phyloP scores from a whole-genome alignment of 2,888 invertebrate species.

The Tromatobia lineatoria region DNA sequence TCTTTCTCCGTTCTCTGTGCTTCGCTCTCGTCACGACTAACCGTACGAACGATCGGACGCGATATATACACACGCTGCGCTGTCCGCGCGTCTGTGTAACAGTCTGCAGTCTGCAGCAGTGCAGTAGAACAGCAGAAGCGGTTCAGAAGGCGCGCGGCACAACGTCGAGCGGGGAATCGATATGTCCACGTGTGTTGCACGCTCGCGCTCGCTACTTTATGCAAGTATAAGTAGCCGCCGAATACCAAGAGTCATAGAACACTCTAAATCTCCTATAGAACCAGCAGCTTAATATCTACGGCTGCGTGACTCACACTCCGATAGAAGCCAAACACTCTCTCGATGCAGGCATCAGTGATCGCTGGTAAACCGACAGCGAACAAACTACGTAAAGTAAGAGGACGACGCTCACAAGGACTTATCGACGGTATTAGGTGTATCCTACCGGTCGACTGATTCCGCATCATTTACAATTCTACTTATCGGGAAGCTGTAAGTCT shows the following conservation, averaged over 20 bases:
- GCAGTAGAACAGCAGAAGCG: slow-evolving; percentile 37
- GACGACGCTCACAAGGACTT: background rate
- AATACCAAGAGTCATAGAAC: slow-evolving; percentile 27
- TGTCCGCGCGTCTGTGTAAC: slow-evolving; percentile 30
- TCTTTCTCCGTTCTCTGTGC: slow-evolving; percentile 3
- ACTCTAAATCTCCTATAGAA: slow-evolving; percentile 40
- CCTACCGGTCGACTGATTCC: background rate
- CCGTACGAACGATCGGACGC: slow-evolving; percentile 5
- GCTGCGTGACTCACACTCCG: slow-evolving; percentile 51
- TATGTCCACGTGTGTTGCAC: slow-evolving; percentile 59
- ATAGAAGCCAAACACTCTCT: slow-evolving; percentile 20
- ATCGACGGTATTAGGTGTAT: background rate
- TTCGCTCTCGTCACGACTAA: slow-evolving; percentile 19
- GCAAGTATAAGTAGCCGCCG: slow-evolving; percentile 10
- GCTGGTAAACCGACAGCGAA: slow-evolving; percentile 30
- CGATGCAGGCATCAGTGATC: slow-evolving; percentile 53
- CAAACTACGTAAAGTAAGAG: background rate
- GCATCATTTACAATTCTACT: background rate
- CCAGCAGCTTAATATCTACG: slow-evolving; percentile 55
- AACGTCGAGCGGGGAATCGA: slow-evolving; percentile 53
- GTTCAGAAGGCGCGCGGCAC: slow-evolving; percentile 39
- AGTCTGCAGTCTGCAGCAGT: slow-evolving; percentile 62
- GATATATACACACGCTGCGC: slow-evolving; percentile 33
- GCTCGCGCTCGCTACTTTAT: slow-evolving; percentile 17
- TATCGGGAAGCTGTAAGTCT: background rate